Percentiles rank a stretch among this genome's conserved stretches.
Conservation (phyloP, 2,797 vertebrate genomes). For the Xenopus petersii region DNA sequence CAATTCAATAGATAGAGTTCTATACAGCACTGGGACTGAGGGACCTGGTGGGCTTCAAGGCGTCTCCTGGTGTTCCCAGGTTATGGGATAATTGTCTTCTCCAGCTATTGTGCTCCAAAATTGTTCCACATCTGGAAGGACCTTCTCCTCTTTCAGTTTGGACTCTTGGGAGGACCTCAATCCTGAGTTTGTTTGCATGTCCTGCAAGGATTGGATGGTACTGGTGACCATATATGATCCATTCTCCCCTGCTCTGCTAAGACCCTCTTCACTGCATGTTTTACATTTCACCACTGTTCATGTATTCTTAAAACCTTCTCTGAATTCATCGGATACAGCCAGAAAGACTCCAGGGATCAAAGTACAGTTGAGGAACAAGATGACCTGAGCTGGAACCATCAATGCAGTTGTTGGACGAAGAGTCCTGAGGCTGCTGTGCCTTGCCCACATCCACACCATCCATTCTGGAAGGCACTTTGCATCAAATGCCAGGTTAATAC, state of each 20-base stretch:
- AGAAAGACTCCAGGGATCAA: constrained; percentile 67
- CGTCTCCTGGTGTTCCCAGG: constrained; percentile 73
- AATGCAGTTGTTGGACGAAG: constrained; percentile 62
- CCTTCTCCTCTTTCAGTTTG: constrained; percentile 54
- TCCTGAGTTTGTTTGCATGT: constrained; percentile 15
- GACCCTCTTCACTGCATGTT: no score
- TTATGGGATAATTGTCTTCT: constrained; percentile 71
- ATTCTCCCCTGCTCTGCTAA: constrained; percentile 26
- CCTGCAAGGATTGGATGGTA: constrained; percentile 47
- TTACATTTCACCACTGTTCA: constrained; percentile 58
- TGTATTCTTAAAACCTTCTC: constrained; percentile 58
- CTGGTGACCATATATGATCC: constrained; percentile 56
- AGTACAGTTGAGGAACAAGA: constrained; percentile 68
- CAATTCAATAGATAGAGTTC: background rate
- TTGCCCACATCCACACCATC: constrained; percentile 71
- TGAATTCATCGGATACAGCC: constrained; percentile 68
- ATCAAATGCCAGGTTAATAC: constrained; percentile 63
- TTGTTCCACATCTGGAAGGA: constrained; percentile 75
- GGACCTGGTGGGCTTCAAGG: background rate
- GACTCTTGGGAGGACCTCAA: constrained; percentile 42
- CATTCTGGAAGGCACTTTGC: constrained; percentile 73
- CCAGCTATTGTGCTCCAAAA: constrained; percentile 71
- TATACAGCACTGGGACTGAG: background rate
- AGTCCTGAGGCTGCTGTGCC: constrained; percentile 55
- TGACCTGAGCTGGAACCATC: constrained; percentile 63